Base-by-base conservation (phyloP, 2,888 invertebrate species). In the Tolmerus cingulatus region DNA sequence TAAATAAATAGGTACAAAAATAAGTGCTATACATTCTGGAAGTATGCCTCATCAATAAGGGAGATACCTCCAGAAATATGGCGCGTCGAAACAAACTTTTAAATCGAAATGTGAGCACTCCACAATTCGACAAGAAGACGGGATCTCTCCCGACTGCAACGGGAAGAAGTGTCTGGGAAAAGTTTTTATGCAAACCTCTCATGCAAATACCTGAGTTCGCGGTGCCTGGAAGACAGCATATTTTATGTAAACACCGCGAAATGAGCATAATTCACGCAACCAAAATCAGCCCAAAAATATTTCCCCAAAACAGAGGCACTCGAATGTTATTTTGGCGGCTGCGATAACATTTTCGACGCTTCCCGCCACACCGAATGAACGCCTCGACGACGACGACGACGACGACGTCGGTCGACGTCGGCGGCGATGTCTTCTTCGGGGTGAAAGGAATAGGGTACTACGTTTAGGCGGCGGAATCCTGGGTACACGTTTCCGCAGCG, bases 401-500 rank as follows among this genome's bases (percentile, higher is more conserved):
- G n/a, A n/a, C 5, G 0, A 40, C 40, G 27, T 66, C 51, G 43
- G n/a, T 37, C 46, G 74, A 23, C 76, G 27, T 74, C 27, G 84
- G 9, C 23, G 84, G 30, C 84, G 19, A 74, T 37, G 57, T 30
- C 43, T 46, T 43, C 51, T 66, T 23, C 66, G 66, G 5, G 12
- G 66, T 3, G 23, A 23, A 23, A 66, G 66, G 66, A 27, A 23
- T 4, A 66, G 84, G 84, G 40, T 43, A 46, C 40, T 66, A 30
- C 12, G 23, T 57, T 37, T 40, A 84, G 74, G 74, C 57, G 66
- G 84, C 23, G 23, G 84, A 30, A 84, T 84, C 66, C 40, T 46
- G 8, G 46, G 9, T 89, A 89, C 89, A 89, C 89, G 89, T 89
- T 89, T 89, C 89, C 89, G 89, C 89, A 89, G 86, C 88, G 89